A percentile compares a stretch with the other conserved stretches of the same genome.
Conservation (phyloP, 1,140 invertebrate species). For the Drosophila ambigua region DNA sequence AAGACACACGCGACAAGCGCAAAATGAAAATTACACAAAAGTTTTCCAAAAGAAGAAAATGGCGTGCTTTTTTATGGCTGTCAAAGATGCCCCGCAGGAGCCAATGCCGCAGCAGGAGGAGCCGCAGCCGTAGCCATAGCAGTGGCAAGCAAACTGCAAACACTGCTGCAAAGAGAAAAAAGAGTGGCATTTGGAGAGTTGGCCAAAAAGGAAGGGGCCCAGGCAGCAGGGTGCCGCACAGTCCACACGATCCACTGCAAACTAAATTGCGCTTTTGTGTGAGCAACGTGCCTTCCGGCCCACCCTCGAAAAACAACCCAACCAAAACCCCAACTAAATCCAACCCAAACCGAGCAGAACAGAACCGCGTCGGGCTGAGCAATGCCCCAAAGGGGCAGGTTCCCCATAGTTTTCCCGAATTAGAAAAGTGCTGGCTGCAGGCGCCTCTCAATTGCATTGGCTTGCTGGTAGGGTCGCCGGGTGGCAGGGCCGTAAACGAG, state of each 20-base stretch:
- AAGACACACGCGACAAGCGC: conserved; percentile 53
- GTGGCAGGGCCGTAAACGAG: conserved; percentile 18
- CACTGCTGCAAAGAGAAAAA: conserved; percentile 4
- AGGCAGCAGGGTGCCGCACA: conserved; percentile 17
- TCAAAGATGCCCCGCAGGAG: conserved; percentile 53
- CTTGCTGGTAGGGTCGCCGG: neutral
- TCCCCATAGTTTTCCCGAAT: conserved; percentile 60
- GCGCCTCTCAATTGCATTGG: conserved; percentile 69
- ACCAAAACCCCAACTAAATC: conserved; percentile 13
- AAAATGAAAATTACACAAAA: conserved; percentile 66
- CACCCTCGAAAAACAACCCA: conserved; percentile 11
- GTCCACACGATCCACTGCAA: conserved; percentile 28
- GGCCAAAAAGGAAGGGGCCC: conserved; percentile 10
- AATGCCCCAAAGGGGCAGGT: conserved; percentile 8
- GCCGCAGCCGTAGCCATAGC: conserved; percentile 6
- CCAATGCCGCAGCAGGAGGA: conserved; percentile 28
- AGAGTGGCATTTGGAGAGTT: conserved; percentile 15
- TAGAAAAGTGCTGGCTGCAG: conserved; percentile 76
- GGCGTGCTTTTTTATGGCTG: conserved; percentile 59
- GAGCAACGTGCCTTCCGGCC: conserved; percentile 13
- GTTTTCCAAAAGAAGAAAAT: conserved; percentile 51
- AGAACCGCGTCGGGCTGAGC: conserved; percentile 7
- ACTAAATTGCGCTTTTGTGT: conserved; percentile 59
- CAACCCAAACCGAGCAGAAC: conserved; percentile 21
- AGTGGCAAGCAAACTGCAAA: conserved; percentile 39